phyloP scores from a whole-genome alignment of 2,888 invertebrate genomes.

The Penaeus monodon region DNA sequence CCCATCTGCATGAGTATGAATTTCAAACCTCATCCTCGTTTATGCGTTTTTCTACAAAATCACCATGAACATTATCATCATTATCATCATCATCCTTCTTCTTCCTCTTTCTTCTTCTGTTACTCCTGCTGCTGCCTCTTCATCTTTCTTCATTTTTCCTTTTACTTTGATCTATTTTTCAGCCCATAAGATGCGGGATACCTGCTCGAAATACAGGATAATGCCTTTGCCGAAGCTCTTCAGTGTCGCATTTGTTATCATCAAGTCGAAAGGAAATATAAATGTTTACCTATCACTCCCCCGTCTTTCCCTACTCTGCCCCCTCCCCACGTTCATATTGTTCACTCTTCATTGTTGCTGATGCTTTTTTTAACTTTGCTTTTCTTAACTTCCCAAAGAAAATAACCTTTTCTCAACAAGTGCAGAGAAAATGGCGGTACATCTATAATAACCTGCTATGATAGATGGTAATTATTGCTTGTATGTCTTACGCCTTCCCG shows the following conservation, averaged over 20 bases:
- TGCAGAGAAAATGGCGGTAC: constrained; percentile 30
- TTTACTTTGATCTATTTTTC: neutral
- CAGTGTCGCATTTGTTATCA: too few relatives aligned
- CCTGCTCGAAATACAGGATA: neutral
- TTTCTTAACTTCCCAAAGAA: too few relatives aligned
- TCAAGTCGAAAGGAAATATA: too few relatives aligned
- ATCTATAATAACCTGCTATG: constrained; percentile 30
- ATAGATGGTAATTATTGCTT: constrained; percentile 36
- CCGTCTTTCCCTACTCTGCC: neutral
- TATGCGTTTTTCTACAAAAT: too few relatives aligned
- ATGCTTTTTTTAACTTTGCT: too few relatives aligned
- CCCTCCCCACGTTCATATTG: neutral
- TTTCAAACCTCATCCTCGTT: neutral
- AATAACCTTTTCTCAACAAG: constrained; percentile 32
- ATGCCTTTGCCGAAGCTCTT: neutral
- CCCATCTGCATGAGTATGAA: neutral
- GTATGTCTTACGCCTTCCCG: constrained; percentile 31
- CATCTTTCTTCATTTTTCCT: too few relatives aligned
- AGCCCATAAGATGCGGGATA: too few relatives aligned
- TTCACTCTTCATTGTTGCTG: too few relatives aligned
- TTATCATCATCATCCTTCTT: neutral
- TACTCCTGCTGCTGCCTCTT: neutral
- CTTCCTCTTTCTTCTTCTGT: too few relatives aligned
- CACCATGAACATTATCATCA: neutral
- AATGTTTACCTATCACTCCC: neutral